Evolutionary conservation across 2,113 vertebrate species (phyloP).

Genomic region (Bothrops jararaca): DNA sequence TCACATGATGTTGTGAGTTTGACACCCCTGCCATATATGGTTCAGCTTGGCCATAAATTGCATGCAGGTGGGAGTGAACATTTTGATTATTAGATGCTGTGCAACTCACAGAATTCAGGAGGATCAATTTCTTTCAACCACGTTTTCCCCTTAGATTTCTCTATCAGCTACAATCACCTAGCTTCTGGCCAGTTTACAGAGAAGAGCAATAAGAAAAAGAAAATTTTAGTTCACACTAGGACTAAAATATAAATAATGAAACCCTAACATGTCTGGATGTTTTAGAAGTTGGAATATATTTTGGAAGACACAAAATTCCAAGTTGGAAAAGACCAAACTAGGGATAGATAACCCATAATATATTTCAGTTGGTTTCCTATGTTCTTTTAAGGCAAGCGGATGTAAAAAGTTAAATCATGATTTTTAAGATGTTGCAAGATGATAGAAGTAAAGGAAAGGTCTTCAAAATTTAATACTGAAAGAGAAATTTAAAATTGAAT

Average conservation of each 20-base stretch:
- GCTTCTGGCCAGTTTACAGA: neutral
- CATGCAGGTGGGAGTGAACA: neutral
- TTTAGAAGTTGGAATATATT: neutral
- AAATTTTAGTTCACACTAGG: neutral
- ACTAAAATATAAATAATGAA: neutral
- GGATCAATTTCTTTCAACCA: neutral
- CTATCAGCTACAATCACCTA: neutral
- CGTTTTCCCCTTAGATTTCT: neutral
- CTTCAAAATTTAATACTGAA: too few relatives aligned
- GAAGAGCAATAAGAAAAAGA: neutral
- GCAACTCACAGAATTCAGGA: neutral
- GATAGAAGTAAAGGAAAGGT: too few relatives aligned
- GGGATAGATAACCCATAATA: neutral
- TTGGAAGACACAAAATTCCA: neutral
- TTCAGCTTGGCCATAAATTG: neutral
- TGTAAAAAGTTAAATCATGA: neutral
- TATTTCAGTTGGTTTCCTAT: neutral
- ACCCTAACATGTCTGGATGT: neutral
- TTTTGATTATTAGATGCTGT: neutral
- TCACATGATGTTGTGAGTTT: too few relatives aligned
- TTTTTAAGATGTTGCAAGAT: neutral
- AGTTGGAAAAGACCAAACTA: neutral
- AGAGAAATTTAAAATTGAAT: too few relatives aligned
- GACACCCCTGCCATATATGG: neutral
- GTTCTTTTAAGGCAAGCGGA: neutral